These are phyloP conservation scores for Stegana nigrithorax DNA, from an alignment of 2,888 invertebrate species.

Conservation along the genomic window DNA sequence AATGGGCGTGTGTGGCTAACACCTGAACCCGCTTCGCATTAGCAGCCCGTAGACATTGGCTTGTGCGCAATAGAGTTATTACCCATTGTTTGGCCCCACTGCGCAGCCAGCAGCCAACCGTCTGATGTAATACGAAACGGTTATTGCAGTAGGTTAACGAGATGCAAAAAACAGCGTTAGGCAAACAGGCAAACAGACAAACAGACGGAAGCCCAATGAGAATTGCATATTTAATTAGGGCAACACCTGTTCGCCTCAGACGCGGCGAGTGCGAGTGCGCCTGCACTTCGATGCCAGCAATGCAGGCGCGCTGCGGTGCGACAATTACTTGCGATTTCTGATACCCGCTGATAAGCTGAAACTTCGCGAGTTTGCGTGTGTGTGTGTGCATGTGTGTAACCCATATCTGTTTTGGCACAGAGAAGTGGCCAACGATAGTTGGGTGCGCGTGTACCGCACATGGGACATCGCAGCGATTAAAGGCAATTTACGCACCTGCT, in stretches of 20 bases:
- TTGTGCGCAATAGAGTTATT: neutral
- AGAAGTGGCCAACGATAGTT: too few species aligned
- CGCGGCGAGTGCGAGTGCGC: too few species aligned
- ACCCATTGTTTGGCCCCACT: neutral
- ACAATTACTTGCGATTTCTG: too few species aligned
- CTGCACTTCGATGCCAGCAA: too few species aligned
- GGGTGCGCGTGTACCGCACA: conserved; percentile 14
- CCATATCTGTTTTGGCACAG: too few species aligned
- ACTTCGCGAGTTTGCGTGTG: too few species aligned
- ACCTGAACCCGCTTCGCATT: too few species aligned
- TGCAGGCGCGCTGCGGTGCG: too few species aligned
- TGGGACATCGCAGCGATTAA: neutral
- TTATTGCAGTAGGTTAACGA: conserved; percentile 5
- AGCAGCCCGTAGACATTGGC: too few species aligned
- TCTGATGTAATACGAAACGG: conserved; percentile 4
- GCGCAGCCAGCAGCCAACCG: neutral
- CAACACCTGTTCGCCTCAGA: neutral
- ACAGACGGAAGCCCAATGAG: neutral
- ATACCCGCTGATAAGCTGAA: too few species aligned
- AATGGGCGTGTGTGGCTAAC: neutral
- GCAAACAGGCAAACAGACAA: neutral
- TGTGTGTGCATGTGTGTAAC: conserved; percentile 38
- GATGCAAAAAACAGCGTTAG: conserved; percentile 1
- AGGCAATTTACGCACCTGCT: neutral
- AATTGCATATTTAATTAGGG: conserved; percentile 1